Base-by-base conservation (phyloP, 2,797 vertebrate genomes). In the Microctenopoma steveboyesi region DNA sequence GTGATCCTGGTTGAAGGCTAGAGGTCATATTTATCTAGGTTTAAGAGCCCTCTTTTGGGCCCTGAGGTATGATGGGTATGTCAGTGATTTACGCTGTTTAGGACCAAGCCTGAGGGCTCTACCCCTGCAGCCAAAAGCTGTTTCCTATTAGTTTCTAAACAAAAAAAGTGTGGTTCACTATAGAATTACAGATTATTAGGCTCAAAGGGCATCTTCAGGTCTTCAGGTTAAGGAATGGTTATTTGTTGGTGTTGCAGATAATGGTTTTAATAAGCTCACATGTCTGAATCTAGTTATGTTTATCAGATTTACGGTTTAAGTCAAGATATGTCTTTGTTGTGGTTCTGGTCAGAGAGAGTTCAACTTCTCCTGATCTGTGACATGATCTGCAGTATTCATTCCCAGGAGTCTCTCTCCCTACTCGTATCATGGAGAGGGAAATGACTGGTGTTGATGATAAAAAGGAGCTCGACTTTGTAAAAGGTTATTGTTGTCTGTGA, bases 21-120 rank as follows among this genome's bases (percentile, higher is more conserved):
- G 74, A 87, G 87, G 87, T 87, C 66, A 28, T 65, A 39, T 85
- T 87, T 82, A 43, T 77, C 69, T 51, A 74, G 60, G 72, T 30
- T 30, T 4, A 30, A 43, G 5, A 54, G 51, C 52, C 10, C 54
- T 82, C 89, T 83, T 79, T 33, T 63, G 74, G 80, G 82, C 43
- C 48, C 59, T 0, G 14, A 67, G 88, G 83, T 74, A 88, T 87
- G 85, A 69, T 3, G 51, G 72, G 73, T 68, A 83, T 86, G 86
- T 68, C 42, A 12, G 73, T 12, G 55, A 64, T 81, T 84, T 65
- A 74, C 12, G 60, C 57, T 42, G 60, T 76, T 53, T 13, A 4
- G 56, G 77, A 81, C 78, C 82, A n/a, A 14, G 6, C 37, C 33
- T 8, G 7, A 35, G 39, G 49, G 43, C 78, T 80, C 79, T 71